phyloP scores from a whole-genome alignment of 2,113 vertebrate species.

The Trogon melanurus region DNA sequence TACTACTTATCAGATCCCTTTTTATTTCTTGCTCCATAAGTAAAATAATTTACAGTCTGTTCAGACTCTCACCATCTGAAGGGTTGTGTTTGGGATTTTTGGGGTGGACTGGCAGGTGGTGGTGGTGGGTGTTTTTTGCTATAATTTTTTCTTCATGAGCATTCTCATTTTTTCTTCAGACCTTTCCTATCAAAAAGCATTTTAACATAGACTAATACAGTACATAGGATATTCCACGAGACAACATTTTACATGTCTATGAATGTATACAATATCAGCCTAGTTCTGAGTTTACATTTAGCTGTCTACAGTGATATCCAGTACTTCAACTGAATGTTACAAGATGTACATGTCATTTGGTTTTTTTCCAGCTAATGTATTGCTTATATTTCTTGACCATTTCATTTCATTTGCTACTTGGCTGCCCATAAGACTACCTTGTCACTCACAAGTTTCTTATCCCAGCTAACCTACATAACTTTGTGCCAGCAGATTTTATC shows the following conservation, averaged over 20 bases:
- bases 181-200: neutral
- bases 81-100: neutral
- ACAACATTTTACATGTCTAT: neutral
- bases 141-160: neutral
- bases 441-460: neutral
- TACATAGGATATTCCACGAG: neutral
- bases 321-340: neutral
- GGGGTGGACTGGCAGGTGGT: neutral
- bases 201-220: neutral
- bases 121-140: rapidly evolving
- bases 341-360: neutral
- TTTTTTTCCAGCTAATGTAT: neutral
- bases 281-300: neutral
- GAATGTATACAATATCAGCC: neutral
- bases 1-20: neutral
- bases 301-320: neutral
- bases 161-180: neutral
- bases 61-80: neutral
- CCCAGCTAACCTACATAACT: neutral
- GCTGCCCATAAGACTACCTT: neutral
- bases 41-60: neutral
- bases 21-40: neutral
- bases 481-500: neutral
- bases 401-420: neutral
- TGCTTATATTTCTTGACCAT: neutral